Conservation (phyloP, 2,888 invertebrate genomes). For the Dryocosmus kuriphilus region DNA sequence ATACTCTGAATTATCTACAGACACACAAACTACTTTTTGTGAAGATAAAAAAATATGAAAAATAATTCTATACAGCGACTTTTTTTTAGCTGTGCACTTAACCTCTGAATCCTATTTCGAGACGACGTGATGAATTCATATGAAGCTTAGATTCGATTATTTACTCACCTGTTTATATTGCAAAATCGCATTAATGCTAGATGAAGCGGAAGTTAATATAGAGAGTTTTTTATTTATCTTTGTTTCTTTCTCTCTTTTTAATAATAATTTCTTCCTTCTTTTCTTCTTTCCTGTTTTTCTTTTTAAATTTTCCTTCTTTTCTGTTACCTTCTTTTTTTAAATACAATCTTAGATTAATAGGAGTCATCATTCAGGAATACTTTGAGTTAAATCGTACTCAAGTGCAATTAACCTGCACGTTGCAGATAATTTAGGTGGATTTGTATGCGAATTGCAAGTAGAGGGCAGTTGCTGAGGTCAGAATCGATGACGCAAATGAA, state of each 20-base stretch:
- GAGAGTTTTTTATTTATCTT: conserved; percentile 8
- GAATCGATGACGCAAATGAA: conserved; percentile 36
- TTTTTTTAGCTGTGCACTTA: conserved; percentile 18
- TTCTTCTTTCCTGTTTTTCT: background rate
- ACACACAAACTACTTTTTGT: background rate
- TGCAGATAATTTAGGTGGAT: conserved; percentile 50
- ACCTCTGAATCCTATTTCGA: conserved; percentile 29
- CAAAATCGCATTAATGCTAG: conserved; percentile 15
- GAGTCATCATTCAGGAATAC: conserved; percentile 41
- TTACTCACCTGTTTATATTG: conserved; percentile 51
- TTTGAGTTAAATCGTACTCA: conserved; percentile 57
- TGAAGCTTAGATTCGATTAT: conserved; percentile 37
- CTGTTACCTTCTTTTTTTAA: conserved; percentile 7
- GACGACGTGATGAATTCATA: conserved; percentile 28
- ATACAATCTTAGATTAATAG: background rate
- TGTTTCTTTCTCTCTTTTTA: background rate
- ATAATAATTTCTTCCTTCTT: background rate
- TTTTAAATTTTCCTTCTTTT: background rate
- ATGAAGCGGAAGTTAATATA: conserved; percentile 6
- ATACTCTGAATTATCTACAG: conserved; percentile 13
- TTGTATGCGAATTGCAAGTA: conserved; percentile 43
- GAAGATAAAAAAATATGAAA: conserved; percentile 6
- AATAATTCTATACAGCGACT: conserved; percentile 13
- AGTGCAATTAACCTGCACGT: conserved; percentile 57
- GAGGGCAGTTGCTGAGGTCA: conserved; percentile 43